Evolutionary conservation across 2,797 vertebrate genomes (phyloP), one percentile per base, ranked within the genome.

Genomic region (Pangasius krempfi): DNA sequence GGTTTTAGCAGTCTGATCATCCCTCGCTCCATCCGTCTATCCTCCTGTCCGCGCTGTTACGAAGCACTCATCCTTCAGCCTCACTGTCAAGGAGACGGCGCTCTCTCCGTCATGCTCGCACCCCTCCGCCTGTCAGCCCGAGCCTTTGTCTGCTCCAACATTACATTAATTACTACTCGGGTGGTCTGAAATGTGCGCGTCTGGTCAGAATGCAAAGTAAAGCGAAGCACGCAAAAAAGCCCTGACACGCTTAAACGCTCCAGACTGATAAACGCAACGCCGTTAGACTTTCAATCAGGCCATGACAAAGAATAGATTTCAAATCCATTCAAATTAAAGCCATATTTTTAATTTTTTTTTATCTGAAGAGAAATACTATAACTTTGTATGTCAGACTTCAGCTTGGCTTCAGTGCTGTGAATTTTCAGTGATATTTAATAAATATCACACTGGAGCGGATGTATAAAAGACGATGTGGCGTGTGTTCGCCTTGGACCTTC

Each of bases 81-180:
- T 62, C 75, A 54, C 88, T 89, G 91, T 89, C 88, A 90, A 83
- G 44, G 9, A 81, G 84, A 37, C 5, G 10, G 2, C 44, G 37
- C 33, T 80, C 78, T 89, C 87, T 83, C 44, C 64, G 64, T 91
- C 85, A 89, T 87, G 86, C 87, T 86, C 70, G 56, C 85, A 86
- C 85, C 85, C 88, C 84, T 88, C 85, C 85, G 84, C 86, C 84
- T 89, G 90, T 91, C 91, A 91, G 89, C 84, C 58, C 60, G 66
- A 18, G 68, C 66, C 78, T 90, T 88, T 89, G 87, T 89, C 64
- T 87, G 86, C 13, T 2, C 86, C 82, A 33, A 64, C 76, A 78
- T 90, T 85, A 86, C 89, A 89, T 92, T 86, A 89, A 92, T 90
- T 86, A 90, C 84, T 62, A 89, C 89, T 86, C 84, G 84, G 70